Conservation (phyloP, 2,113 vertebrate species). For the Cyphomyrus discorhynchus region DNA sequence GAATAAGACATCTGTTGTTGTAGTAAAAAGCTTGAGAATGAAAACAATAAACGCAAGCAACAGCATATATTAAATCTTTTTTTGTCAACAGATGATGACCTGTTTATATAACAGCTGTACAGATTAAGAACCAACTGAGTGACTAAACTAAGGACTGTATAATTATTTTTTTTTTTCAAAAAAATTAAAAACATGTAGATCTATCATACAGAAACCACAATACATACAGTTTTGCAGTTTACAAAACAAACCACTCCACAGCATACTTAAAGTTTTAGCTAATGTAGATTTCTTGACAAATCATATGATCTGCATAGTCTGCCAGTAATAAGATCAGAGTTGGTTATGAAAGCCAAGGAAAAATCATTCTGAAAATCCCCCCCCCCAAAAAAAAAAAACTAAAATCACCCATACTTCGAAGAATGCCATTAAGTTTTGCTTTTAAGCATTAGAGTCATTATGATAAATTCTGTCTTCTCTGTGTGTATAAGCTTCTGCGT, state of each 20-base stretch:
- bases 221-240: neutral
- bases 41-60: neutral
- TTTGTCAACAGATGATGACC: neutral
- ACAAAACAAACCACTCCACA: neutral
- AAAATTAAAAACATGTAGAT: neutral
- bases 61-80: neutral
- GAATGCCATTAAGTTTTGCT: neutral
- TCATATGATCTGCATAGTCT: neutral
- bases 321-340: neutral
- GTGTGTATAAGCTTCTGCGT: neutral
- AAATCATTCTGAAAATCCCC: neutral
- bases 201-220: neutral
- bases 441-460: neutral
- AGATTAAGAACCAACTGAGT: neutral
- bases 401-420: neutral
- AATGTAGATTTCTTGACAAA: neutral
- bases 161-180: neutral
- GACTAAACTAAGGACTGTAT: neutral
- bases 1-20: neutral
- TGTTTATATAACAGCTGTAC: neutral
- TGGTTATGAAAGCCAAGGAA: neutral
- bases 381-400: neutral
- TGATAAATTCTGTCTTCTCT: neutral
- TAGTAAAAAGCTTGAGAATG: neutral
- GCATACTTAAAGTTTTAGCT: neutral